Conservation (phyloP, 2,888 invertebrate genomes). For the Eupithecia inturbata region DNA sequence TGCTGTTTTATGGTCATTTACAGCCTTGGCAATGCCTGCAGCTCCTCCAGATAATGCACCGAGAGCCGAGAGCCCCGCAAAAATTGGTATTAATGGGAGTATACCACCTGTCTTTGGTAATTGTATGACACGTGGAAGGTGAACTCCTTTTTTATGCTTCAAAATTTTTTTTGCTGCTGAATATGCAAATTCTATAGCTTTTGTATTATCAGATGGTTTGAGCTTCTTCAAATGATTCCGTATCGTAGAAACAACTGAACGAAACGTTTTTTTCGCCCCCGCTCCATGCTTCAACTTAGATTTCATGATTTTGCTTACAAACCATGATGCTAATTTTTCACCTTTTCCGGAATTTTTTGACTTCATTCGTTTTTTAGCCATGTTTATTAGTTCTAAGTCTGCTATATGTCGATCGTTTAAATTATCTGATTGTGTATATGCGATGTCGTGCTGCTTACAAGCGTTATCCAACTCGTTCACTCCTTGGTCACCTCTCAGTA, state of each 20-base stretch:
- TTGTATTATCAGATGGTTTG: no score
- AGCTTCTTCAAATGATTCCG: no score
- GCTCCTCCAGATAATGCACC: not conserved
- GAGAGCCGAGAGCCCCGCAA: not conserved
- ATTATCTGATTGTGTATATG: no score
- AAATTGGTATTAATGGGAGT: not conserved
- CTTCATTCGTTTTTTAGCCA: constrained; percentile 23
- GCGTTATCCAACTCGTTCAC: constrained; percentile 43
- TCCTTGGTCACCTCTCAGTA: constrained; percentile 55
- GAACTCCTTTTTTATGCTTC: no score
- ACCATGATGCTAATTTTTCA: not conserved
- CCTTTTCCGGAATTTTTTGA: not conserved
- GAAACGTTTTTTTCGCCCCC: no score
- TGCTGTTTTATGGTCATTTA: no score
- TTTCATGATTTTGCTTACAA: no score
- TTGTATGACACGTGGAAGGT: not conserved
- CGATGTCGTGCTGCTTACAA: constrained; percentile 30
- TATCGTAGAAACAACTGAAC: no score
- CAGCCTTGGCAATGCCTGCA: no score
- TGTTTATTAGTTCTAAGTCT: constrained; percentile 16
- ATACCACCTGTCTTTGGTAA: not conserved
- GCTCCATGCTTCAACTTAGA: no score
- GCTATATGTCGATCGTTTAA: constrained; percentile 6
- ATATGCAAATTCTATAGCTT: no score
- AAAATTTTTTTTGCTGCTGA: no score